Conservation (phyloP, 2,113 vertebrate genomes). For the Axis porcinus region DNA sequence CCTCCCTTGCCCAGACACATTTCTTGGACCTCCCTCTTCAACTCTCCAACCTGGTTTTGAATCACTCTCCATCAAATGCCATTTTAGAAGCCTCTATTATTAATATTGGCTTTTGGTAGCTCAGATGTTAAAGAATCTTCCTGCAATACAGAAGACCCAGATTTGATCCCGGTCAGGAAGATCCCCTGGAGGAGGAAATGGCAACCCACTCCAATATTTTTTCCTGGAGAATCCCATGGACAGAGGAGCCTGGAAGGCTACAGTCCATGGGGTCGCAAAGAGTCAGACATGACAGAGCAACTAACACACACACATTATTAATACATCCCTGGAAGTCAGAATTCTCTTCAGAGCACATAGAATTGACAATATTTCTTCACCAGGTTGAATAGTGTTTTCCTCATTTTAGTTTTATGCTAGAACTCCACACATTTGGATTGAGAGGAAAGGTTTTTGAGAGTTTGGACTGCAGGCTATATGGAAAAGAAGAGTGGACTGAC, state of each 20-base stretch:
- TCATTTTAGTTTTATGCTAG: not conserved
- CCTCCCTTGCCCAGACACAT: fast-evolving
- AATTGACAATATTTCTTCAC: not conserved
- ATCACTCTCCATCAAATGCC: not conserved
- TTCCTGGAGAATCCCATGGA: not conserved
- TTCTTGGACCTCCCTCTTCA: not conserved
- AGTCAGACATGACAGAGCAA: not conserved
- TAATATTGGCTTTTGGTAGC: not conserved
- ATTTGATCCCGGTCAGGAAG: not conserved
- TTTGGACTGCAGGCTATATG: not conserved
- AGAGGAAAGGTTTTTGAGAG: not conserved
- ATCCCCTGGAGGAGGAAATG: not conserved
- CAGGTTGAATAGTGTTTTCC: not conserved
- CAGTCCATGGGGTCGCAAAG: not conserved
- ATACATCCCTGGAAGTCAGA: not conserved
- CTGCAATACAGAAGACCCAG: not conserved
- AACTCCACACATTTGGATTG: not conserved
- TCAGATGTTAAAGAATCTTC: not conserved
- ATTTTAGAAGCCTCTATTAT: not conserved
- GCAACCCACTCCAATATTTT: not conserved
- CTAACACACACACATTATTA: not conserved
- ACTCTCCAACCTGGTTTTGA: not conserved
- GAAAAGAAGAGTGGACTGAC: not conserved
- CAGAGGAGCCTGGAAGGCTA: not conserved
- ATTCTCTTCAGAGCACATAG: not conserved